These are phyloP conservation scores for Luperina nickerlii DNA, from an alignment of 2,888 invertebrate species.

Conservation along the genomic window DNA sequence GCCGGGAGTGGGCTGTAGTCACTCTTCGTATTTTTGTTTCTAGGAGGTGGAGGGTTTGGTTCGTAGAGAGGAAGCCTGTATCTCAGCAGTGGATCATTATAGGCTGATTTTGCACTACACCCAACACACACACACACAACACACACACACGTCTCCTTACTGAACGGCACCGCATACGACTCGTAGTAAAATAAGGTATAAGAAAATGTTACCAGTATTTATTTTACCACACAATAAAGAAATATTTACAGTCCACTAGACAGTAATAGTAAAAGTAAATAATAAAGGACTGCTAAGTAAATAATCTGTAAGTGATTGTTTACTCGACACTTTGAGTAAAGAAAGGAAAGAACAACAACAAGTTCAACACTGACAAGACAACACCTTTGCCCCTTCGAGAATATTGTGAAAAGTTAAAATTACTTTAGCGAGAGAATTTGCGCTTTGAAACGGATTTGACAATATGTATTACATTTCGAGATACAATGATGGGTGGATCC, in stretches of 20 bases:
- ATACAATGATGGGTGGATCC: too few relatives aligned
- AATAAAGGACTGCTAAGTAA: conserved; percentile 9
- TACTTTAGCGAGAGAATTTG: neutral
- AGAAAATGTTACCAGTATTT: neutral
- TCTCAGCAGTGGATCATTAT: too few relatives aligned
- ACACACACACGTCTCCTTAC: too few relatives aligned
- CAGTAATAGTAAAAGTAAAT: conserved; percentile 19
- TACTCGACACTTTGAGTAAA: neutral
- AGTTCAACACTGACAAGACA: neutral
- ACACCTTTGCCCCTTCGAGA: conserved; percentile 7
- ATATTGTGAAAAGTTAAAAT: neutral
- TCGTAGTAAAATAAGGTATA: too few relatives aligned
- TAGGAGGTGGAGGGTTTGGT: too few relatives aligned
- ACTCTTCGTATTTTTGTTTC: too few relatives aligned
- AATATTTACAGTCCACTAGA: conserved; percentile 25
- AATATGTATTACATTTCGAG: neutral
- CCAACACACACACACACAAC: too few relatives aligned
- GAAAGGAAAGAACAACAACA: too few relatives aligned
- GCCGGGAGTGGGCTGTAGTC: too few relatives aligned
- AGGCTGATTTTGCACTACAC: too few relatives aligned
- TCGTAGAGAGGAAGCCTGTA: too few relatives aligned
- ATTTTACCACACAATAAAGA: conserved; percentile 4
- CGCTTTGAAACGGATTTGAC: neutral
- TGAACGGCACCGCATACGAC: too few relatives aligned
- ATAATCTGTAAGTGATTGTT: conserved; percentile 18